phyloP scores from a whole-genome alignment of 2,797 vertebrate genomes.

The Sebastes baramenuke region DNA sequence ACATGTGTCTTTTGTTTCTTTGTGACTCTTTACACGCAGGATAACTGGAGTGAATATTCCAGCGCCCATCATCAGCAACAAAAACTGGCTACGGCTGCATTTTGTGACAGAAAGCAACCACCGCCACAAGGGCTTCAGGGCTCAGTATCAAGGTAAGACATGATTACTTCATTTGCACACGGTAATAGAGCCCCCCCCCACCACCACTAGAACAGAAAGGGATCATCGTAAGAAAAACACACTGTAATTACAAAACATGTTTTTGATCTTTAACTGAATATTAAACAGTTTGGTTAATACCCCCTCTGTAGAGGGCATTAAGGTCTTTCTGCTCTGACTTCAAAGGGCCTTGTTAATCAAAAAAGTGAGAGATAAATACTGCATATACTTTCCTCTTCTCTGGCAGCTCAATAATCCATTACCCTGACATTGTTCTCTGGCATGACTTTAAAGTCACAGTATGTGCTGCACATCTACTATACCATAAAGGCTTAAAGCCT shows the following conservation, averaged over 20 bases:
- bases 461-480: constrained; percentile 29
- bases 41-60: constrained; percentile 95
- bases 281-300: constrained; percentile 70
- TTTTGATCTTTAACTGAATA: constrained; percentile 78
- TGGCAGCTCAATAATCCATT: constrained; percentile 50
- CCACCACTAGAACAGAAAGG: constrained; percentile 33
- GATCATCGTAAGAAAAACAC: constrained; percentile 40
- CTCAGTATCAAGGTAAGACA: constrained; percentile 96
- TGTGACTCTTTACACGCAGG: constrained; percentile 79
- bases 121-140: constrained; percentile 93
- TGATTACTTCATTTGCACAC: constrained; percentile 58
- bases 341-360: constrained; percentile 68
- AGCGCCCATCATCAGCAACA: constrained; percentile 97
- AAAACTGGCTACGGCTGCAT: constrained; percentile 97
- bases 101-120: constrained; percentile 97
- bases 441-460: constrained; percentile 50
- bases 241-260: constrained; percentile 66
- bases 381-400: constrained; percentile 37
- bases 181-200: constrained; percentile 25
- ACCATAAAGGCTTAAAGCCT: constrained; percentile 5
- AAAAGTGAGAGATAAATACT: constrained; percentile 59
- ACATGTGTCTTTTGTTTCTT: constrained; percentile 32
- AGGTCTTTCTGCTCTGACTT: constrained; percentile 58
- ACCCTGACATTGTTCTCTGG: constrained; percentile 51
- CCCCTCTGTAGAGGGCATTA: constrained; percentile 45